Evolutionary conservation across 2,888 invertebrate species (phyloP).

Genomic region (Xestia rhomboidea): DNA sequence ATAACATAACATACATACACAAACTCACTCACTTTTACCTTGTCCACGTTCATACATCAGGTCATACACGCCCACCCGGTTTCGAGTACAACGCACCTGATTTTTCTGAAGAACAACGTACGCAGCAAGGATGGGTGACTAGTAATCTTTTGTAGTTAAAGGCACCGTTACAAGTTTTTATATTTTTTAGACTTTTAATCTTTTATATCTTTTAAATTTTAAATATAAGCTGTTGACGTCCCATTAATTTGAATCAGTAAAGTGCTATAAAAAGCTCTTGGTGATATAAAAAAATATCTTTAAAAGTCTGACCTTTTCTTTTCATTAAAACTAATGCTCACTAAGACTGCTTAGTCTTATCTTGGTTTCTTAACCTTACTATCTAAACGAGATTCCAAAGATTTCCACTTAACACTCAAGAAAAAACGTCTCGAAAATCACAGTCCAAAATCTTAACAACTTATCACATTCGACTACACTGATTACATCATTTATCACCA

Average conservation of each 20-base stretch:
- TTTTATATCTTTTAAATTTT: neutral
- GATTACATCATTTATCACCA: constrained; percentile 55
- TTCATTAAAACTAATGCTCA: neutral
- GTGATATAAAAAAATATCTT: neutral
- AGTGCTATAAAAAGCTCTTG: neutral
- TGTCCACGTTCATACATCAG: no score
- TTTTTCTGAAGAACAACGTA: neutral
- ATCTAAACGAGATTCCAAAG: neutral
- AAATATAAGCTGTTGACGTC: neutral
- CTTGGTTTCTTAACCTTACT: no score
- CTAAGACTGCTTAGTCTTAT: neutral
- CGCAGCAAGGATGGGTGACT: neutral
- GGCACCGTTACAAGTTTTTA: neutral
- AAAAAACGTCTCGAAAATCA: constrained; percentile 13
- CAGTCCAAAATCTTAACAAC: constrained; percentile 23
- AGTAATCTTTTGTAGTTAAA: neutral
- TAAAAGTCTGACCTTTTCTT: constrained; percentile 9
- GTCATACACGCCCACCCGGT: no score
- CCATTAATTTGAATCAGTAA: neutral
- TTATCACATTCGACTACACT: constrained; percentile 39
- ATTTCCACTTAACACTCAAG: neutral
- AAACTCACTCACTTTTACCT: no score
- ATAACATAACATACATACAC: no score
- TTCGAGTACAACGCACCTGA: no score
- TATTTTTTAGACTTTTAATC: neutral